Evolutionary conservation across 2,888 invertebrate genomes (phyloP), one percentile per base, ranked within the genome.

Genomic region (Slavum lentiscoides): DNA sequence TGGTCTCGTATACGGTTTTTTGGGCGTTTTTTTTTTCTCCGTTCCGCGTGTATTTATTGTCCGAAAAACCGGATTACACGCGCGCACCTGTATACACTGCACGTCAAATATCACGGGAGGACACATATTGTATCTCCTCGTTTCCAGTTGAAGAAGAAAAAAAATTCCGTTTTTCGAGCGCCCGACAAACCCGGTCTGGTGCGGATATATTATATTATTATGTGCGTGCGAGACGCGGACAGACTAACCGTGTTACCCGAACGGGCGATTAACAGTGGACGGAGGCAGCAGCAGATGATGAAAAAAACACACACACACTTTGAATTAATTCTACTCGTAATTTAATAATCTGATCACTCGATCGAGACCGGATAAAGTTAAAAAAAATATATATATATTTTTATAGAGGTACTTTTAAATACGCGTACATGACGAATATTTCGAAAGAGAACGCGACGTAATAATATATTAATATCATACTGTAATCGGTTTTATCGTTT

Each of bases 51-150:
- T 77, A 55, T 80, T 58, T 80, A 72, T 70, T 80, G 80, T 80
- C 72, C 69, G 62, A 70, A 72, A 80, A 80, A 80, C 80, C 80
- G 70, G 80, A 80, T 80, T 76, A 76, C 39, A 39, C 43, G 17
- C 74, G 66, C 53, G 55, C 13, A 21, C 30, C 2, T 30, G 30
- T 30, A 30, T 30, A 30, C 30, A 30, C 9, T 19, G 43, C 74
- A 75, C 58, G 66, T 66, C 39, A 67, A 66, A 58, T n/a, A 49
- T 49, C 72, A 23, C 74, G 37, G 64, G 53, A 67, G 23, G n/a
- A 67, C 68, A 75, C 43, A 43, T 75, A 67, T 76, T 68, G n/a
- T n/a, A n/a, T 76, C n/a, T 59, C 43, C 30, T 49, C 43, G 43
- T 9, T 30, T 30, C 30, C 30, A 30, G 4, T 30, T 30, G 30